These are phyloP conservation scores for Antechinus flavipes DNA, from an alignment of 2,113 vertebrate species.

Conservation along the genomic window DNA sequence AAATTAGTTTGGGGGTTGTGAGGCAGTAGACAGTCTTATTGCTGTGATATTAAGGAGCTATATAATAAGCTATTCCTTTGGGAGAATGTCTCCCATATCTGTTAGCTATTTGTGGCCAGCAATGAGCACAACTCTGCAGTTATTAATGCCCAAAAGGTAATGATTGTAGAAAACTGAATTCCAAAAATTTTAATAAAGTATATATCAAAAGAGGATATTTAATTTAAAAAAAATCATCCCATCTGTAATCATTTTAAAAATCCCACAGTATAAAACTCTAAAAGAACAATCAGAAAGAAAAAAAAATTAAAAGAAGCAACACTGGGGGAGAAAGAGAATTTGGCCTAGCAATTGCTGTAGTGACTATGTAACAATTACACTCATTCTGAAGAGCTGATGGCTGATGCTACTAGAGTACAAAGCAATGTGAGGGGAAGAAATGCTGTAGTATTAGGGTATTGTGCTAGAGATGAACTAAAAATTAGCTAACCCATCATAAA, in stretches of 20 bases:
- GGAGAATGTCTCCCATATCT: not conserved
- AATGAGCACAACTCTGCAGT: not conserved
- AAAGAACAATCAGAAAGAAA: not conserved
- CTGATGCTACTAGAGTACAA: not conserved
- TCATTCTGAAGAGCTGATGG: not conserved
- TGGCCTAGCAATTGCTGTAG: not conserved
- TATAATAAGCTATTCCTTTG: not conserved
- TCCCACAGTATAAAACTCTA: not conserved
- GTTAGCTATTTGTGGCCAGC: not conserved
- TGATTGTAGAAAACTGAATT: not conserved
- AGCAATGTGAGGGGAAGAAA: not conserved
- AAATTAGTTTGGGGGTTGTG: not conserved
- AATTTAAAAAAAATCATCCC: not conserved
- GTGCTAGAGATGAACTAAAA: not conserved
- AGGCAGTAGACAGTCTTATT: not conserved
- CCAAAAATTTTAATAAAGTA: not conserved
- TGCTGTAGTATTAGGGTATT: not conserved
- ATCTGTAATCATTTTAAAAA: not conserved
- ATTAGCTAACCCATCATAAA: not conserved
- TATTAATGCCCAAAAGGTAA: not conserved
- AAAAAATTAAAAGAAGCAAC: not conserved
- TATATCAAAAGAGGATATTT: not conserved
- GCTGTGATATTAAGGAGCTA: not conserved
- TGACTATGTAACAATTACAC: not conserved
- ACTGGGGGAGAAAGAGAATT: not conserved